A percentile compares a stretch with the other conserved stretches of the same genome.
Conservation (phyloP, 1,140 invertebrate species). For the Zaprionus davidi region DNA sequence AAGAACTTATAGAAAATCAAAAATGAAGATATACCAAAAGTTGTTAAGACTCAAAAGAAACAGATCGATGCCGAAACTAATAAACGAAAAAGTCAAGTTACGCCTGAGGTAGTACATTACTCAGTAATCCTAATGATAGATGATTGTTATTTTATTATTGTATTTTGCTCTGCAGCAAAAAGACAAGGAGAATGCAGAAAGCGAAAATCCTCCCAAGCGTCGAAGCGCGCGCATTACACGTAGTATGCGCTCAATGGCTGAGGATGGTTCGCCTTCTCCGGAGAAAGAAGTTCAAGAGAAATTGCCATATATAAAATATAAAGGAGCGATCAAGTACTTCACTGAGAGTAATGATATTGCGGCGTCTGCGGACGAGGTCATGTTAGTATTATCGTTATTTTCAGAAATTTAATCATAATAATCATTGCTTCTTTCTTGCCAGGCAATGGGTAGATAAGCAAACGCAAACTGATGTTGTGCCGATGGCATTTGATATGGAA, state of each 20-base stretch:
- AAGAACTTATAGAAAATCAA: constrained; percentile 23
- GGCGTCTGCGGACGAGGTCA: constrained; percentile 85
- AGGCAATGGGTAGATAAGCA: constrained; percentile 85
- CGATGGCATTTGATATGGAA: constrained; percentile 88
- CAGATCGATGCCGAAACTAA: background rate
- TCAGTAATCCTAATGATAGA: no score
- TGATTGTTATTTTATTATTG: background rate
- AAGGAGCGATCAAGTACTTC: constrained; percentile 85
- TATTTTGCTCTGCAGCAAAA: constrained; percentile 25
- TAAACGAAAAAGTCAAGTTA: constrained; percentile 57
- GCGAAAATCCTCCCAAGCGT: constrained; percentile 77
- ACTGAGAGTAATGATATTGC: constrained; percentile 85
- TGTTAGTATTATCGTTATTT: constrained; percentile 82
- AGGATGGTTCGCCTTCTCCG: constrained; percentile 56
- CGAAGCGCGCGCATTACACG: constrained; percentile 67
- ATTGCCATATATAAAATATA: constrained; percentile 84
- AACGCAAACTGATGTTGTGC: constrained; percentile 73
- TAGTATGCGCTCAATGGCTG: constrained; percentile 71
- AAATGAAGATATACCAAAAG: constrained; percentile 38
- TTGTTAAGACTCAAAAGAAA: constrained; percentile 14
- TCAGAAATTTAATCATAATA: background rate
- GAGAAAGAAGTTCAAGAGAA: constrained; percentile 60
- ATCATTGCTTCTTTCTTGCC: background rate
- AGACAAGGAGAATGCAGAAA: constrained; percentile 41
- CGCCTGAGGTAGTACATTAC: constrained; percentile 57